Evolutionary conservation across 2,797 vertebrate species (phyloP), one percentile per base, ranked within the genome.

Genomic region (Streptopelia turtur): DNA sequence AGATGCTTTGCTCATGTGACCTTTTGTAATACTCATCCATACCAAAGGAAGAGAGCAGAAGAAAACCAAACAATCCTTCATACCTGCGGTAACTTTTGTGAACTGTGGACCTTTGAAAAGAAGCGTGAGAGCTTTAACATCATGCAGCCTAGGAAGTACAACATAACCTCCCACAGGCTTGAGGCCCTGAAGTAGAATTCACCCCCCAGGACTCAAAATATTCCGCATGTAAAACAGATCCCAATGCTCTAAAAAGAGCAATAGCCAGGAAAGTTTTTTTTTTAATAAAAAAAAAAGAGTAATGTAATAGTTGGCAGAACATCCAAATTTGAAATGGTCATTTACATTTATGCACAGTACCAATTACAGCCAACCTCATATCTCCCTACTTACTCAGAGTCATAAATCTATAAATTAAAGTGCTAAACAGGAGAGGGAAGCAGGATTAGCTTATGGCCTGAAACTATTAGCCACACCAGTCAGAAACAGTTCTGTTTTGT

Each of bases 311-410:
- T 60, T 95, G 91, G 72, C 65, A 81, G 61, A 78, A 69, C 31
- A 89, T 49, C 72, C 82, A 39, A 13, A 45, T 77, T 87, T 83
- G 68, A 92, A 93, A 94, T 70, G 57, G 37, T 74, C 82, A 83
- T 89, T 94, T 94, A 80, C 76, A 71, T 83, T 94, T 94, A 83
- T 68, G 27, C 83, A 75, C 60, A 41, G 53, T 83, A 71, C 71
- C 89, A 91, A 27, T 93, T 92, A 87, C 91, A 95, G 87, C 64
- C 89, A 83, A 14, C 61, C 91, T 90, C 85, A 76, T 92, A 57
- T 25, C 69, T 91, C 82, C 49, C 28, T 81, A 75, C 85, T 94
- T 94, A 83, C 71, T 93, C 89, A 92, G 59, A 92, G 60, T 47
- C 65, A 86, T 91, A 78, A 86, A 90, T 88, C 76, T 68, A 18